Evolutionary conservation across 2,113 vertebrate genomes (phyloP), one percentile per base, ranked within the genome.

Genomic region (Rhabdornis inornatus): DNA sequence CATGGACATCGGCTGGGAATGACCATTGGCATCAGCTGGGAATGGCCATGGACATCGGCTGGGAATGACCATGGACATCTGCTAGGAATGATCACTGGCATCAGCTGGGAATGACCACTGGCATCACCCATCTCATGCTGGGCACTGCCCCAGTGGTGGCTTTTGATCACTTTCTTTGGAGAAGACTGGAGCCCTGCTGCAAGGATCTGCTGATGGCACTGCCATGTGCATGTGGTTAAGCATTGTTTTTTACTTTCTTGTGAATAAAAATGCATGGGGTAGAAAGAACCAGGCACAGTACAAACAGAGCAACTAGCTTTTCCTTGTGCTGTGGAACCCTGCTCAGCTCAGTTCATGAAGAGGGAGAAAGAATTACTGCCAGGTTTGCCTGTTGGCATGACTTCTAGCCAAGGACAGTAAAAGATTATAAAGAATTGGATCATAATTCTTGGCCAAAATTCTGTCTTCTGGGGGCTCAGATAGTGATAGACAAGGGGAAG

Each of bases 21-120:
- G 37, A 10, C 18, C 35, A 6, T 0, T 0, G 59, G 1, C 3
- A 50, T 12, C 0, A 0, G 10, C 18, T 4, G 74, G 59, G 37
- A 42, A 11, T 50, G 72, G 15, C 30, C 31, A 5, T 0, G 1
- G 50, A 0, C 37, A 45, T 8, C 3, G 1, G 42, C 15, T 7
- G 30, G 47, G 59, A 52, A 7, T 72, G 23, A 30, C 15, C 42
- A 2, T 1, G 1, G 31, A 2, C 4, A 44, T 28, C 2, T 1
- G 17, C 39, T 15, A 47, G 28, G 68, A 68, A 15, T 22, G 47
- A 24, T 28, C 11, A 42, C 13, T 3, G 27, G 12, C 2, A 47
- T 5, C 0, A 5, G 39, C 33, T 14, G 31, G 61, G 25, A 44
- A 19, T 53, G 55, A 10, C 55, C 15, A 4, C 6, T 9, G 44